Percentiles rank a stretch among this genome's conserved stretches.
phyloP scores from a whole-genome alignment of 2,797 vertebrate species.

The Rhynchonycteris naso region DNA sequence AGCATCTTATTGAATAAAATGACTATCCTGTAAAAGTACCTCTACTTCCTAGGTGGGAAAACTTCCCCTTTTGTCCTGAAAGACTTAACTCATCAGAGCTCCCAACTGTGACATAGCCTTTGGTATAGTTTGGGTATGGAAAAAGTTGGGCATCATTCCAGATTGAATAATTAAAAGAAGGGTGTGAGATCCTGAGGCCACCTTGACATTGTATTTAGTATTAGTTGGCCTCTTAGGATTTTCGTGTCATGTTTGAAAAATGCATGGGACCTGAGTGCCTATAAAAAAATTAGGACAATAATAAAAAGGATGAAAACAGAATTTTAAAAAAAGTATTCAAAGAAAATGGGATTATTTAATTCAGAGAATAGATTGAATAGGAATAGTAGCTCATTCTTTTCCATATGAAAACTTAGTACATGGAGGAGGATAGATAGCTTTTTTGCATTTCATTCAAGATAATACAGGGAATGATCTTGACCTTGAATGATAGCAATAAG shows the following conservation, averaged over 20 bases:
- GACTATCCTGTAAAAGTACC: conserved; percentile 4
- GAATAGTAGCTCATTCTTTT: conserved; percentile 16
- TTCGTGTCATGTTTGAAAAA: conserved; percentile 39
- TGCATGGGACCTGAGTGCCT: not conserved
- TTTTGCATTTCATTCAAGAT: conserved; percentile 1
- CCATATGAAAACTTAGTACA: not conserved
- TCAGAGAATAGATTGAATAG: not conserved
- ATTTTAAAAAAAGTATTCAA: not conserved
- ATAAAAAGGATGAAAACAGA: conserved; percentile 5
- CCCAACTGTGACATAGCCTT: not conserved
- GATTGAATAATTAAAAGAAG: not conserved
- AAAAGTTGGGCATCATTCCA: not conserved
- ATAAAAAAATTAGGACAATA: conserved; percentile 15
- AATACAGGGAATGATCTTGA: not conserved
- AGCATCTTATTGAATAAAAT: not conserved
- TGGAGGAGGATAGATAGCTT: not conserved
- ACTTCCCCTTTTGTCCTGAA: not conserved
- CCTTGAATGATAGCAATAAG: conserved; percentile 24
- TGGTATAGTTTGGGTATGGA: conserved; percentile 38
- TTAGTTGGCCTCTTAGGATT: not conserved
- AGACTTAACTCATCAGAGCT: conserved; percentile 21
- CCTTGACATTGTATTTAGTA: not conserved
- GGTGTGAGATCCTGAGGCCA: not conserved
- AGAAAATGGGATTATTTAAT: conserved; percentile 37
- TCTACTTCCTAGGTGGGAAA: not conserved